Evolutionary conservation across 2,797 vertebrate genomes (phyloP).

Genomic region (Chaetophractus vellerosus): DNA sequence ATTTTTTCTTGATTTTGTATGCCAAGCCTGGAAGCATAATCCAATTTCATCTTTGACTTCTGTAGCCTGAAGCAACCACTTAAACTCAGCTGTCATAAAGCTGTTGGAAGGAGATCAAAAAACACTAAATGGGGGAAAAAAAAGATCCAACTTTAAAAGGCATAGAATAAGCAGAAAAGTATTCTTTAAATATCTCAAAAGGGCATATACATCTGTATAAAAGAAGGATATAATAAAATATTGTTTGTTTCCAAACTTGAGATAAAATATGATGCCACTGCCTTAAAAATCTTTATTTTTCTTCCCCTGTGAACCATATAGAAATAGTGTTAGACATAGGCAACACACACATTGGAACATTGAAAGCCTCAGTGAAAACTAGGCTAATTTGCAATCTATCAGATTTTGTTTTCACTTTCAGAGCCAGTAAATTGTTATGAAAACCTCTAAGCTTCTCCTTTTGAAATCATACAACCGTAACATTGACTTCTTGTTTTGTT

Average conservation of each 20-base stretch:
- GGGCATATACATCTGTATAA: neutral
- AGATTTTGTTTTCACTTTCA: constrained; percentile 57
- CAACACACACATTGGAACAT: constrained; percentile 48
- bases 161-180: constrained; percentile 46
- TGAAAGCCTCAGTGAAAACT: constrained; percentile 51
- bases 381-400: constrained; percentile 67
- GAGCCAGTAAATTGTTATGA: constrained; percentile 57
- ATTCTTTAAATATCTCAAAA: constrained; percentile 65
- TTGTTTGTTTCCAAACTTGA: constrained; percentile 60
- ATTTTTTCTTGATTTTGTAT: constrained; percentile 81
- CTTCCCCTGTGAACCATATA: neutral
- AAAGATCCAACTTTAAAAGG: constrained; percentile 56
- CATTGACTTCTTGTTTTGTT: constrained; percentile 12
- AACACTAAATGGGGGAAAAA: constrained; percentile 38
- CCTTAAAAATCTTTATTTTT: neutral
- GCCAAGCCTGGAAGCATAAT: constrained; percentile 83
- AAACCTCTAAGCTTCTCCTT: constrained; percentile 43
- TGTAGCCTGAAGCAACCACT: constrained; percentile 82
- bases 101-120: constrained; percentile 81
- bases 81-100: constrained; percentile 79
- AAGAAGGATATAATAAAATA: constrained; percentile 18
- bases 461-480: constrained; percentile 22
- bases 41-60: constrained; percentile 82
- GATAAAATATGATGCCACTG: constrained; percentile 59
- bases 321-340: constrained; percentile 65